Percentiles rank a stretch among this genome's conserved stretches.
phyloP scores from a whole-genome alignment of 2,797 vertebrate species.

The Dromococcyx pavoninus region DNA sequence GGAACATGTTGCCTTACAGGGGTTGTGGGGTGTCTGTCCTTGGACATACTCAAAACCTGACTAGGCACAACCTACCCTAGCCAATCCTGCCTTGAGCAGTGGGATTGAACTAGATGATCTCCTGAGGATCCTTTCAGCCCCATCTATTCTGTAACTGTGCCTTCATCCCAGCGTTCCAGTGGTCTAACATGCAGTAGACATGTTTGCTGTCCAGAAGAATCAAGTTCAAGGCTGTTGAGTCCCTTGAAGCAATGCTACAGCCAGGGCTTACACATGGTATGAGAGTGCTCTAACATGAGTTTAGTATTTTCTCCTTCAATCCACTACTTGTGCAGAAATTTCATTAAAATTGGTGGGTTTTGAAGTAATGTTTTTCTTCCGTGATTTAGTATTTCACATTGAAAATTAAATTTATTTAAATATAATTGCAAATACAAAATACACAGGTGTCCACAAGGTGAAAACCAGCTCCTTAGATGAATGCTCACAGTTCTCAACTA shows the following conservation, averaged over 20 bases:
- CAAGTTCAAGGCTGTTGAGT: neutral
- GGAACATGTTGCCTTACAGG: neutral
- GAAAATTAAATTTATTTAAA: neutral
- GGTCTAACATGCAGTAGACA: rapidly evolving
- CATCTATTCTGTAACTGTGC: neutral
- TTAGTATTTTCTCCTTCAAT: neutral
- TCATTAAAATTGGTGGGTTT: neutral
- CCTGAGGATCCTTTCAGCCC: neutral
- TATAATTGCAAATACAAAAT: neutral
- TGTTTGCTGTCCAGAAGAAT: neutral
- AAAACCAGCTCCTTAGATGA: neutral
- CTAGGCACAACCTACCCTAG: neutral
- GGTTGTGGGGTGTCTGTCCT: neutral
- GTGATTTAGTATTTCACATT: neutral
- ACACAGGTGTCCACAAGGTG: neutral
- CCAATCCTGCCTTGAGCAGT: neutral
- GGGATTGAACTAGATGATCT: neutral
- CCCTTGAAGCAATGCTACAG: neutral
- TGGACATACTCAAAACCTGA: neutral
- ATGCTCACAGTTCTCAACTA: neutral
- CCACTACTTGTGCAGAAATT: neutral
- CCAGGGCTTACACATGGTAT: neutral
- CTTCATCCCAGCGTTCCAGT: neutral
- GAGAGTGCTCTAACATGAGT: neutral
- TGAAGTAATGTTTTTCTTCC: neutral